phyloP scores from a whole-genome alignment of 2,888 invertebrate genomes.

The Zonitis immaculata region DNA sequence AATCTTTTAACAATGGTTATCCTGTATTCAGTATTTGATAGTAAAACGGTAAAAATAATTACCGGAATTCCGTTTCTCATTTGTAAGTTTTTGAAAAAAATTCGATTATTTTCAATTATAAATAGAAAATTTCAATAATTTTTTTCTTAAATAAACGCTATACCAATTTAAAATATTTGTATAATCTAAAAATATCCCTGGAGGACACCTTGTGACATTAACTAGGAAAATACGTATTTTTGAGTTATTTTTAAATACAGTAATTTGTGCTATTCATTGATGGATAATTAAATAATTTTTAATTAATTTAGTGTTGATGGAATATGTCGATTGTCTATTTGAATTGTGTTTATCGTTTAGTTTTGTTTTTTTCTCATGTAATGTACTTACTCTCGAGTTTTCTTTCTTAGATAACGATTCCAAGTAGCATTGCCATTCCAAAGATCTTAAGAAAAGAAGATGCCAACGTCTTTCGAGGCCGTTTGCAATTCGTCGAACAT shows the following conservation, averaged over 20 bases:
- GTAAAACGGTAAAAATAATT: neutral
- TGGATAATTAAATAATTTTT: neutral
- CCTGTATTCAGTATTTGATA: neutral
- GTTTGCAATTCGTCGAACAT: slow-evolving; percentile 53
- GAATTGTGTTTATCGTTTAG: too few species aligned
- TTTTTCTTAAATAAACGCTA: neutral
- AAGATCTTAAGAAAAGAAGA: slow-evolving; percentile 78
- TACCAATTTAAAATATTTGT: neutral
- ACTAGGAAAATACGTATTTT: neutral
- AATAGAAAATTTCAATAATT: neutral
- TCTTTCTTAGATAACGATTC: slow-evolving; percentile 72
- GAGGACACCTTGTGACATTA: neutral
- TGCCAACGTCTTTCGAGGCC: slow-evolving; percentile 87
- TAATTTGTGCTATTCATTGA: neutral
- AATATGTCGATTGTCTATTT: too few species aligned
- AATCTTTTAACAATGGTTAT: neutral
- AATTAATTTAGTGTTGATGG: too few species aligned
- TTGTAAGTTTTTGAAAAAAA: neutral
- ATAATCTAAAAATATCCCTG: neutral
- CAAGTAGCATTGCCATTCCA: slow-evolving; percentile 90
- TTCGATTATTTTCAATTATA: neutral
- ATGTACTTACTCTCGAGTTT: slow-evolving; percentile 56
- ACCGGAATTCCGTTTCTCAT: neutral
- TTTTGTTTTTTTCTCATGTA: too few species aligned
- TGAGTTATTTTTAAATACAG: neutral